Conservation (phyloP, 2,797 vertebrate species). For the Gephyroberyx darwinii region DNA sequence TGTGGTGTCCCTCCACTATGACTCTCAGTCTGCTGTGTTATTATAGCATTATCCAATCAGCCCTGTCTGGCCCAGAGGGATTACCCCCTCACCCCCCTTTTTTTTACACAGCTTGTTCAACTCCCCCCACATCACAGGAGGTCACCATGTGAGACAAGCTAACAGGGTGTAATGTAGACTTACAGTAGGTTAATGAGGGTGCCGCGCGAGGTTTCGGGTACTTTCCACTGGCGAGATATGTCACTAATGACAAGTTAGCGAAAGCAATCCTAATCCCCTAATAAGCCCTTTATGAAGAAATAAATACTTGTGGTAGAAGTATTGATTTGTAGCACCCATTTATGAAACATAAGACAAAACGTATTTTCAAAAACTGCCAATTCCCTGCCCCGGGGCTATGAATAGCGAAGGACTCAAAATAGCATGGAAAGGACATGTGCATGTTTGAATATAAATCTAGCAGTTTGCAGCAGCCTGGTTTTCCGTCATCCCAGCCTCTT, state of each 20-base stretch:
- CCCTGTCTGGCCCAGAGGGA: conserved; percentile 68
- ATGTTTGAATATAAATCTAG: conserved; percentile 3
- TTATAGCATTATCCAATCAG: conserved; percentile 77
- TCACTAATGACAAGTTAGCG: conserved; percentile 17
- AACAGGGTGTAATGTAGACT: conserved; percentile 27
- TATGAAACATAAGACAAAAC: conserved; percentile 22
- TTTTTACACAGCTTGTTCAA: conserved; percentile 26
- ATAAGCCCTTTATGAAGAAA: not conserved
- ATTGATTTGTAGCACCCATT: not conserved
- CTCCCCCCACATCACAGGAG: conserved; percentile 32
- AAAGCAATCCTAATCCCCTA: not conserved
- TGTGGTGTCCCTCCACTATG: conserved; percentile 62
- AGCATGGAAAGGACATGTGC: not conserved
- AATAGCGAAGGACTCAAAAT: not conserved
- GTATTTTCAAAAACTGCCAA: conserved; percentile 5
- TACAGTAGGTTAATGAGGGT: conserved; percentile 6
- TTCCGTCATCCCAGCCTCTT: not conserved
- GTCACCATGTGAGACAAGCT: conserved; percentile 28
- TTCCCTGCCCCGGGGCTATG: not conserved
- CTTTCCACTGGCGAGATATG: conserved; percentile 24
- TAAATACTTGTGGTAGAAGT: conserved; percentile 7
- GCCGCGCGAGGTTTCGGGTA: conserved; percentile 27
- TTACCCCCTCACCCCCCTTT: conserved; percentile 40
- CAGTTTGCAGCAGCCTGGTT: not conserved
- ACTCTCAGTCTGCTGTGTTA: conserved; percentile 67